Base-by-base conservation (phyloP, 2,888 invertebrate species). In the Campoplex capitator region DNA sequence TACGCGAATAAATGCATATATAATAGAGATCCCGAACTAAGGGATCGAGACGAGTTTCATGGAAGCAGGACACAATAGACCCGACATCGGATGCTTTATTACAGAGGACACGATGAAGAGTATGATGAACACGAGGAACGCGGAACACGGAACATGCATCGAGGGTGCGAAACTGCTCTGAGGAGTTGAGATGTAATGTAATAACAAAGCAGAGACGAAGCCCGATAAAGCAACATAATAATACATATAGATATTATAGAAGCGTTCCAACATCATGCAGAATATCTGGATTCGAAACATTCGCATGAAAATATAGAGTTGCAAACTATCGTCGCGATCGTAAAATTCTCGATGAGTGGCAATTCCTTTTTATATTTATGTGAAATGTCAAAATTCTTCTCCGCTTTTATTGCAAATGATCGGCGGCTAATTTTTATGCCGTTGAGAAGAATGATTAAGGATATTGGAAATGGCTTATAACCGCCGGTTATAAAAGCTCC, bases 1-100 rank as follows among this genome's bases (percentile, higher is more conserved):
- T 62, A 62, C n/a, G n/a, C 68, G 68, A 74, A 62, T 84, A 62
- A 79, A 84, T 79, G 74, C 78, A 68, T 74, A 74, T 45, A 67
- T 45, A 67, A 78, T 74, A 54, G 75, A 1, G 75, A 1, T 13
- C 18, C n/a, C 38, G 16, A 58, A 58, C 70, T 38, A 70, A 76
- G 56, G 16, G 56, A 58, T 71, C 48, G 35, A 28, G 70, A 48
- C 58, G 76, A 62, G 13, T 32, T 62, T 62, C 13, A 51, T 16
- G 71, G 45, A 65, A 65, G 38, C 38, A 38, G 62, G 71, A n/a
- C 54, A 74, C 74, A 54, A n/a, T 71, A 65, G 45, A 35, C 73
- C 8, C 45, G 23, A 75, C 9, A 56, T 62, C 23, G 32, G 32
- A 42, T 42, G 62, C 38, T 35, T 74, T 42, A 28, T 54, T 83